These are phyloP conservation scores for Dermatemys mawii DNA, from an alignment of 2,113 vertebrate species.

Conservation along the genomic window DNA sequence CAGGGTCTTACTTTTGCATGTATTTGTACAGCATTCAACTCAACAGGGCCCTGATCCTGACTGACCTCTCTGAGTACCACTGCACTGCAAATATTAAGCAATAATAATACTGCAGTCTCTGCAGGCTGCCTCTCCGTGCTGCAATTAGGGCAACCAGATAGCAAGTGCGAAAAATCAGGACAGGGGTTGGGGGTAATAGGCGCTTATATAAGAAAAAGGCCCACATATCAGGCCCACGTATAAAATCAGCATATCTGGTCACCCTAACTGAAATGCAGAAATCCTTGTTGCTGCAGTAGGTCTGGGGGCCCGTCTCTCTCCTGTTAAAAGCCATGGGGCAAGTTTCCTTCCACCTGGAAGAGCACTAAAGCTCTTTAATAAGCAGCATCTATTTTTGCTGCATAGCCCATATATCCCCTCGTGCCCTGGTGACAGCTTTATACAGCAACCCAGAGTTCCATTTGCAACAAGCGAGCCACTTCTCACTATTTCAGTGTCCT, in stretches of 20 bases:
- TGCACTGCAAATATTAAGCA: background rate
- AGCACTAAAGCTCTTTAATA: background rate
- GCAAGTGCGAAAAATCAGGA: too few species aligned
- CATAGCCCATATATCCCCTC: background rate
- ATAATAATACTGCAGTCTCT: background rate
- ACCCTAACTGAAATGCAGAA: background rate
- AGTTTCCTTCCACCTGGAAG: background rate
- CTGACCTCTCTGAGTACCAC: background rate
- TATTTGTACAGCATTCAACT: background rate
- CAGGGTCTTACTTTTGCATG: background rate
- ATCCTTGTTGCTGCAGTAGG: background rate
- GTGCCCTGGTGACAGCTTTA: background rate
- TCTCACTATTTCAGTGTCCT: background rate
- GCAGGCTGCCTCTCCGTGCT: background rate
- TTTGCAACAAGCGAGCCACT: background rate
- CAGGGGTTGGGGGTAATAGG: too few species aligned
- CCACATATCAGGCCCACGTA: too few species aligned
- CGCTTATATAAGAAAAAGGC: too few species aligned
- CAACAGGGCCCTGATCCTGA: background rate
- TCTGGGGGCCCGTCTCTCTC: background rate
- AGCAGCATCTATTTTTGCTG: accelerated
- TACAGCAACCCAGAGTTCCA: background rate
- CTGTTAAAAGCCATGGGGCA: background rate
- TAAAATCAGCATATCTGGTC: too few species aligned
- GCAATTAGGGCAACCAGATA: background rate